These are phyloP conservation scores for Xiphophorus birchmanni DNA, from an alignment of 2,797 vertebrate species.

Conservation along the genomic window DNA sequence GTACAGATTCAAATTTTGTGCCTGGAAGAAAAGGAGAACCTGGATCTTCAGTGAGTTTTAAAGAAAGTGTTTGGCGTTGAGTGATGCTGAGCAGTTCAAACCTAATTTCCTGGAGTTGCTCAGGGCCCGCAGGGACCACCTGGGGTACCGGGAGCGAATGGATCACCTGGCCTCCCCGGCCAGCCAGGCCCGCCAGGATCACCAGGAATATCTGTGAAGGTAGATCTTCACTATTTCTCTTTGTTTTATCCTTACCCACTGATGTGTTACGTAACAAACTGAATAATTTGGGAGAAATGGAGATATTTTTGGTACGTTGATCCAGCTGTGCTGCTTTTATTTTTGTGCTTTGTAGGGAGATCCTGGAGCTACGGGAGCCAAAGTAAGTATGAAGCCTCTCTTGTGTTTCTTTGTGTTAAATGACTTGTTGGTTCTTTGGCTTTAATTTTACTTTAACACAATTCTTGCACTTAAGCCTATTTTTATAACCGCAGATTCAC, in stretches of 20 bases:
- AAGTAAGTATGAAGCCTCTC: constrained; percentile 73
- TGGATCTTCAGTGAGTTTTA: constrained; percentile 83
- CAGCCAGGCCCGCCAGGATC: constrained; percentile 79
- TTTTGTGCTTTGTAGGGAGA: constrained; percentile 82
- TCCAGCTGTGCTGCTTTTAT: constrained; percentile 10
- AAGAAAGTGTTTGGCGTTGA: neutral
- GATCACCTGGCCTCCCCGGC: constrained; percentile 83
- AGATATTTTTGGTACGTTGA: constrained; percentile 6
- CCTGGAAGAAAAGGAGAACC: constrained; percentile 87
- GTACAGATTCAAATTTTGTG: constrained; percentile 78
- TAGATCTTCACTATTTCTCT: constrained; percentile 44
- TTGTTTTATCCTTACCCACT: neutral
- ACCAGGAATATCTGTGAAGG: constrained; percentile 87
- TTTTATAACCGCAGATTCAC: constrained; percentile 9
- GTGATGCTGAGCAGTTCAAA: neutral
- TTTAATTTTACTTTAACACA: constrained; percentile 16
- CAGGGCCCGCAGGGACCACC: constrained; percentile 82
- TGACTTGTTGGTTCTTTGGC: neutral
- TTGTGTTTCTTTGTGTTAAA: neutral
- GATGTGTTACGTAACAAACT: neutral
- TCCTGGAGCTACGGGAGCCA: constrained; percentile 79
- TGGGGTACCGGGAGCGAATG: constrained; percentile 84
- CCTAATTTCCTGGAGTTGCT: constrained; percentile 7
- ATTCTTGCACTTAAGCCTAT: constrained; percentile 10
- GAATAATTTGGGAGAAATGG: neutral